Percentiles rank a stretch among this genome's conserved stretches.
Conservation (phyloP, 2,797 vertebrate species). For the Pogoniulus pusillus region DNA sequence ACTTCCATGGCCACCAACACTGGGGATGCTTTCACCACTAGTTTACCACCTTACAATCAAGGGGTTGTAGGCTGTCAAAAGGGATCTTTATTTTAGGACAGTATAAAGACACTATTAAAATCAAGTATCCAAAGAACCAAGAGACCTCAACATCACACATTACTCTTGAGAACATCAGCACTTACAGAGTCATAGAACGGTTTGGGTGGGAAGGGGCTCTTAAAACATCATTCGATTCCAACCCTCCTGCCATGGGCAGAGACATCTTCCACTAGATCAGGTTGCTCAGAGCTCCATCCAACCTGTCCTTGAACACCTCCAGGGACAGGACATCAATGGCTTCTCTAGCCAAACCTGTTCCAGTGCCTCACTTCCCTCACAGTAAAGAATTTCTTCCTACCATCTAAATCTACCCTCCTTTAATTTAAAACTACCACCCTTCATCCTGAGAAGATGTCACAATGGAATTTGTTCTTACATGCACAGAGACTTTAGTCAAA, state of each 20-base stretch:
- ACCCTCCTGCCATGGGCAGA: not conserved
- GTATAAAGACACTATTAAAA: not conserved
- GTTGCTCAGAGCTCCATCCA: not conserved
- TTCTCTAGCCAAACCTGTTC: not conserved
- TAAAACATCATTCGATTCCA: not conserved
- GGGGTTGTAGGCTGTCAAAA: not conserved
- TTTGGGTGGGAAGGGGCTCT: not conserved
- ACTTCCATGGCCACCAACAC: too few species aligned
- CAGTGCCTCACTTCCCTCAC: not conserved
- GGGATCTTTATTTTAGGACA: not conserved
- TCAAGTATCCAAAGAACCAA: not conserved
- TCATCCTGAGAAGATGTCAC: not conserved
- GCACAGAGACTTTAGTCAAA: not conserved
- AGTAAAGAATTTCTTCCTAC: not conserved
- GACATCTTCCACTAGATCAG: not conserved
- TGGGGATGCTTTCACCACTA: not conserved
- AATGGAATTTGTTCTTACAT: not conserved
- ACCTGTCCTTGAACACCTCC: not conserved
- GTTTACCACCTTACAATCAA: not conserved
- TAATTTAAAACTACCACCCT: not conserved
- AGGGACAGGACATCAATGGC: not conserved
- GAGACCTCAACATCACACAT: not conserved
- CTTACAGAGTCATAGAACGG: not conserved
- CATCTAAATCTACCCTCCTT: not conserved
- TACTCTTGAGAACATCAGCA: not conserved